Conservation (phyloP, 2,113 vertebrate genomes). For the Microtus oregoni region DNA sequence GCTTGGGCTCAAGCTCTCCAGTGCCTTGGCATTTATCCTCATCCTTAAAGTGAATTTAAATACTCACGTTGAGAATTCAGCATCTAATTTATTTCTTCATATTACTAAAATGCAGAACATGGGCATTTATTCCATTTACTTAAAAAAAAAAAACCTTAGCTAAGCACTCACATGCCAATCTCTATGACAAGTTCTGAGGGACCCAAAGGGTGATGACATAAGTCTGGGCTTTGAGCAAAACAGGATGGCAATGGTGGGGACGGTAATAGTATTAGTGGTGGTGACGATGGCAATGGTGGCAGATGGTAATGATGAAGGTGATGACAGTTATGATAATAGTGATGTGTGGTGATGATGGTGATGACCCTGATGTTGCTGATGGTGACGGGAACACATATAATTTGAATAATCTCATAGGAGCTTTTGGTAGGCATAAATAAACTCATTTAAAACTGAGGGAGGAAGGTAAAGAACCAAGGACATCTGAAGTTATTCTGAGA, state of each 20-base stretch:
- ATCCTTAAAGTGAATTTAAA: not conserved
- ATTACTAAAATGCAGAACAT: not conserved
- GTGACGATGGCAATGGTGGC: fast-evolving
- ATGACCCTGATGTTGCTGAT: too few species aligned
- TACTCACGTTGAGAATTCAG: not conserved
- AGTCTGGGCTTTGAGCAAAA: not conserved
- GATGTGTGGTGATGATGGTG: not conserved
- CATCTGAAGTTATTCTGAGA: not conserved
- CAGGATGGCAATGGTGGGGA: too few species aligned
- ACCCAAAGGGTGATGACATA: not conserved
- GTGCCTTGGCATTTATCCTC: not conserved
- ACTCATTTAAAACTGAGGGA: not conserved
- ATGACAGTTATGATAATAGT: not conserved
- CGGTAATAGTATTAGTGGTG: fast-evolving
- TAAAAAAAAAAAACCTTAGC: not conserved
- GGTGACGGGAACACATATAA: too few species aligned
- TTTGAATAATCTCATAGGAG: not conserved
- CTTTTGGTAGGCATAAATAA: not conserved
- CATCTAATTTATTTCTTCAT: fast-evolving
- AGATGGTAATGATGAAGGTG: too few species aligned
- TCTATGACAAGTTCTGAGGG: not conserved
- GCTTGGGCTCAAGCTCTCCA: not conserved
- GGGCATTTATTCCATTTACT: not conserved
- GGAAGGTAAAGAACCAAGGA: not conserved
- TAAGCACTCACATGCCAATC: not conserved